Evolutionary conservation across 2,797 vertebrate species (phyloP).

Genomic region (Darevskia mixta): DNA sequence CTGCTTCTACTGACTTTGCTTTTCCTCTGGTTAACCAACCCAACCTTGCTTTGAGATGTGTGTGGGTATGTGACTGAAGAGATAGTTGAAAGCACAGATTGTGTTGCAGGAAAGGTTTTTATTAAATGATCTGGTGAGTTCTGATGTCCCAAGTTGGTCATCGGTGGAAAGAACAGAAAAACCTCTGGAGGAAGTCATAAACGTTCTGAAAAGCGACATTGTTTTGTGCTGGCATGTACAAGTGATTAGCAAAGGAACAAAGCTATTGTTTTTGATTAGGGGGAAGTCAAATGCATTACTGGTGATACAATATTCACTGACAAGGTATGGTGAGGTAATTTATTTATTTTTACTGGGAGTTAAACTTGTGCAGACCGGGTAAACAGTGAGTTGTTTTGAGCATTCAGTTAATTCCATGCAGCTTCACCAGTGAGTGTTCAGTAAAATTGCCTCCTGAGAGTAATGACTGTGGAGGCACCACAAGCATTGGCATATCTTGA

Average conservation of each 20-base stretch:
- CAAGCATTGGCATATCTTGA: conserved; percentile 73
- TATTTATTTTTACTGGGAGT: background rate
- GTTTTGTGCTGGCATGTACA: conserved; percentile 32
- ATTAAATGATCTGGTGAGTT: conserved; percentile 6
- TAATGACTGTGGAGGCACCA: conserved; percentile 68
- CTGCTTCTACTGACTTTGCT: conserved; percentile 17
- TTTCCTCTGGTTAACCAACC: conserved; percentile 24
- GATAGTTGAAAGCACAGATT: conserved; percentile 25
- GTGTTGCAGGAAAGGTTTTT: conserved; percentile 23
- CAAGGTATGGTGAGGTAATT: background rate
- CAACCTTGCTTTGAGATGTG: background rate
- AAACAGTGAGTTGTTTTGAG: background rate
- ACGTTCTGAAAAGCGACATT: conserved; percentile 24
- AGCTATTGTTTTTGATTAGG: conserved; percentile 61
- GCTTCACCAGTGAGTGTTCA: background rate
- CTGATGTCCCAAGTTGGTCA: conserved; percentile 8
- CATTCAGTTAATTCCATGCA: background rate
- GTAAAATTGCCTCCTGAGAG: conserved; percentile 46
- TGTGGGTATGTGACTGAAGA: conserved; percentile 1
- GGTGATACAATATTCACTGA: background rate
- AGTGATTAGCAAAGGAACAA: conserved; percentile 37
- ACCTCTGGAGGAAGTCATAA: conserved; percentile 39
- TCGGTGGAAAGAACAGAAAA: conserved; percentile 32
- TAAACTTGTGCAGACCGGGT: background rate
- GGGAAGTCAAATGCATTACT: conserved; percentile 54